Conservation (phyloP, 2,888 invertebrate species). For the Embidobia sp. region DNA sequence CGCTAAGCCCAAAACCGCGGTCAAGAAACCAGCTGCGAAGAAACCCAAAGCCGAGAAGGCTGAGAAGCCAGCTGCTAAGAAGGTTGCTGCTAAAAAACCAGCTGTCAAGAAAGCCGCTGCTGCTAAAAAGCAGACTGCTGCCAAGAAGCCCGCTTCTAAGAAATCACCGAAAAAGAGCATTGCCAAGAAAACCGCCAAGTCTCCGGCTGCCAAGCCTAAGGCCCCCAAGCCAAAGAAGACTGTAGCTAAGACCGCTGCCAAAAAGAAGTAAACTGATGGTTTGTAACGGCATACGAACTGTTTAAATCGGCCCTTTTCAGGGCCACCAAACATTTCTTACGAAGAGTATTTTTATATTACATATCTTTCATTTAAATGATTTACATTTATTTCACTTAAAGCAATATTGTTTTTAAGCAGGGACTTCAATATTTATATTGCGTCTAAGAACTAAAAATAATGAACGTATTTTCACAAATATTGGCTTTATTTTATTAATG, state of each 20-base stretch:
- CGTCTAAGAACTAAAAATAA: too few relatives aligned
- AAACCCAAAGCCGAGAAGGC: conserved; percentile 11
- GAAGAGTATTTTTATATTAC: conserved; percentile 7
- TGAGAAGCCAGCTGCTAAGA: not conserved
- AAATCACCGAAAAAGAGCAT: conserved; percentile 19
- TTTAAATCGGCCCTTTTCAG: conserved; percentile 31
- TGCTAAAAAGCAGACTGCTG: conserved; percentile 19
- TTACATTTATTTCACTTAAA: too few relatives aligned
- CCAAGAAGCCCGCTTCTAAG: conserved; percentile 1
- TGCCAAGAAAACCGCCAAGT: conserved; percentile 36
- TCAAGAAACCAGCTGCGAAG: conserved; percentile 15
- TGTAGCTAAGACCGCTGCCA: conserved; percentile 16
- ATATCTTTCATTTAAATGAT: too few relatives aligned
- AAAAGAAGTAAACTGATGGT: conserved; percentile 20
- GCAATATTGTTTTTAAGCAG: too few relatives aligned
- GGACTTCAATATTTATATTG: too few relatives aligned
- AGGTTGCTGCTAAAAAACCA: conserved; percentile 6
- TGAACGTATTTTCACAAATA: too few relatives aligned
- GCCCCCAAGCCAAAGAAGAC: conserved; percentile 65
- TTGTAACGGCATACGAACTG: not conserved
- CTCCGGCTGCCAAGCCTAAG: conserved; percentile 62
- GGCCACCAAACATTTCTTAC: conserved; percentile 18
- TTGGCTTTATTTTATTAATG: too few relatives aligned
- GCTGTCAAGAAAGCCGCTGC: conserved; percentile 5
- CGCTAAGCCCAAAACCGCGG: not conserved